phyloP scores from a whole-genome alignment of 2,888 invertebrate species.

The Drosophila colorata region DNA sequence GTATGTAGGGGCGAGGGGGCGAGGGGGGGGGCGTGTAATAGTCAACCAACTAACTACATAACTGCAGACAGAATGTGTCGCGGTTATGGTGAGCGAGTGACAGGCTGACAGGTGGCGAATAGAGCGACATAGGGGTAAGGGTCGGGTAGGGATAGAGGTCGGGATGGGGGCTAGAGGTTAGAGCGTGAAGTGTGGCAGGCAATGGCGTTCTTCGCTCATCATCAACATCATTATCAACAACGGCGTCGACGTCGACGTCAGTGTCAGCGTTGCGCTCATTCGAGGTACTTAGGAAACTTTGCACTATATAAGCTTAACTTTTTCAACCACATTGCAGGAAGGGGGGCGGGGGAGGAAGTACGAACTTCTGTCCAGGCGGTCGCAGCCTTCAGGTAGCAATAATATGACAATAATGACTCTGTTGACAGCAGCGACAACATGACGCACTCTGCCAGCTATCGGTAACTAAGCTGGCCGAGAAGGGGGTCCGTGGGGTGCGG shows the following conservation, averaged over 20 bases:
- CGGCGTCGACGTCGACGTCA: conserved; percentile 1
- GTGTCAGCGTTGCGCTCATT: conserved; percentile 52
- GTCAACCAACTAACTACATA: conserved; percentile 67
- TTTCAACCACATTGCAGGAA: conserved; percentile 37
- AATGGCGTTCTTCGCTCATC: conserved; percentile 23
- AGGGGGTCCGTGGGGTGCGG: no score
- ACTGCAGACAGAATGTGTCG: conserved; percentile 71
- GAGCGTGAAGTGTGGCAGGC: conserved; percentile 8
- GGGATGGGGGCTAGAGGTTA: not conserved
- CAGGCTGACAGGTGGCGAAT: conserved; percentile 57
- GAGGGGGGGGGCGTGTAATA: conserved; percentile 5
- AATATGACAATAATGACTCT: conserved; percentile 75
- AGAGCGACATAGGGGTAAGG: not conserved
- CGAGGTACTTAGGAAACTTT: conserved; percentile 73
- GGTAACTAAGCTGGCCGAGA: not conserved
- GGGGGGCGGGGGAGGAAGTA: not conserved
- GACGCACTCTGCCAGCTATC: conserved; percentile 17
- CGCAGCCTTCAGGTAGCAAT: conserved; percentile 46
- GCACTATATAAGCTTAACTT: conserved; percentile 67
- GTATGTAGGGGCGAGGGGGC: not conserved
- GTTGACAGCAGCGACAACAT: conserved; percentile 60
- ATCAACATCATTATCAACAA: conserved; percentile 40
- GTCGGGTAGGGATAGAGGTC: no score
- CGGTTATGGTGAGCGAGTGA: conserved; percentile 73
- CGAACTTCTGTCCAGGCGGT: conserved; percentile 11